These are phyloP conservation scores for Byasa hedistus DNA, from an alignment of 2,888 invertebrate genomes.

Conservation along the genomic window DNA sequence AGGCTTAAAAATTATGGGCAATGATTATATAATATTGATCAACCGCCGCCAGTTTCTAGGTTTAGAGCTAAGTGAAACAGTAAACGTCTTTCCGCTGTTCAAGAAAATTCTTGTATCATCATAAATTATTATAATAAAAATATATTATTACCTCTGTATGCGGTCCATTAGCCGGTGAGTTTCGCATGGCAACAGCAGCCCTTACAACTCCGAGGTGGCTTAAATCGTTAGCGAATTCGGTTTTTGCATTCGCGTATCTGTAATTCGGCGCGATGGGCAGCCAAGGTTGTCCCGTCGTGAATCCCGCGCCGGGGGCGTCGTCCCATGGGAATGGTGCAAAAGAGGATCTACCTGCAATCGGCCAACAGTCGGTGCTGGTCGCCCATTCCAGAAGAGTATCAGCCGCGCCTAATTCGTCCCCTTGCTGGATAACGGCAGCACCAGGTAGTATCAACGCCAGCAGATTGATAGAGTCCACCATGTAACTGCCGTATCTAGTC, in stretches of 20 bases:
- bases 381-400: constrained; percentile 78
- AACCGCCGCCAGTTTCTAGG: too few species aligned
- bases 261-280: constrained; percentile 83
- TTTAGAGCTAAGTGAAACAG: too few species aligned
- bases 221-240: constrained; percentile 68
- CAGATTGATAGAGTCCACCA: constrained; percentile 85
- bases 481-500: constrained; percentile 83
- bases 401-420: constrained; percentile 85
- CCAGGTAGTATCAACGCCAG: constrained; percentile 86
- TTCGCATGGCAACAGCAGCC: constrained; percentile 64
- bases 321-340: constrained; percentile 71
- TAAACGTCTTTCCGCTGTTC: too few species aligned
- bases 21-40: too few species aligned
- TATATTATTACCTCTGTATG: constrained; percentile 58
- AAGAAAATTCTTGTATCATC: too few species aligned
- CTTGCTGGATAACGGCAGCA: constrained; percentile 87
- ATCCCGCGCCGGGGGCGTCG: constrained; percentile 67
- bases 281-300: constrained; percentile 83
- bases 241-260: constrained; percentile 80
- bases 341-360: constrained; percentile 54
- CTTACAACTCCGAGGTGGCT: constrained; percentile 73
- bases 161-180: constrained; percentile 67
- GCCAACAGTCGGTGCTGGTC: constrained; percentile 68
- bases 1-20: too few species aligned
- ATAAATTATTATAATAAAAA: too few species aligned